A percentile compares a stretch with the other conserved stretches of the same genome.
These are phyloP conservation scores for Paratilapia polleni DNA, from an alignment of 2,113 vertebrate species.

Conservation along the genomic window DNA sequence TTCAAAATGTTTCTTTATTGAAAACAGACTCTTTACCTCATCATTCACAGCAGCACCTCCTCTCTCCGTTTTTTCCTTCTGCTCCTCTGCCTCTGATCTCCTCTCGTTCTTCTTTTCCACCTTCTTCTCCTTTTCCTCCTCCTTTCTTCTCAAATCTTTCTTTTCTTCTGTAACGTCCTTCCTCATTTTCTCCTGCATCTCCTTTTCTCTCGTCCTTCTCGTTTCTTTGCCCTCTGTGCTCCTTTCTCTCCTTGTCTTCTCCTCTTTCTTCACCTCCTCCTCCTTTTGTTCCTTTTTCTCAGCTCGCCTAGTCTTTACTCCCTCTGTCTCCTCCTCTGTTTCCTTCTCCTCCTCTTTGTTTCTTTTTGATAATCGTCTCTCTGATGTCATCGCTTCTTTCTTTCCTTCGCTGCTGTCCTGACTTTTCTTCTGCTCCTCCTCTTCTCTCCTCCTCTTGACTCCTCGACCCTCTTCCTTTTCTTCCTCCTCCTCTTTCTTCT, in stretches of 20 bases:
- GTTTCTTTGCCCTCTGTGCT: not conserved
- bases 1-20: not conserved
- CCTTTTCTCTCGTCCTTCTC: not conserved
- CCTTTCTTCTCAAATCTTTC: not conserved
- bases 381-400: not conserved
- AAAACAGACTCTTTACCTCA: constrained; percentile 52
- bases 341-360: constrained; percentile 4
- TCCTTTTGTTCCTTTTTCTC: constrained; percentile 6
- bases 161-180: not conserved
- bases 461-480: not conserved
- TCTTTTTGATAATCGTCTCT: not conserved
- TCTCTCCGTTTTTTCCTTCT: not conserved
- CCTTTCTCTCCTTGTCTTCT: not conserved
- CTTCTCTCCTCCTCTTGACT: constrained; percentile 13
- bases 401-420: not conserved
- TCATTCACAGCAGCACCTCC: not conserved
- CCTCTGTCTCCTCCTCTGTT: not conserved
- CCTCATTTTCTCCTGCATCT: not conserved
- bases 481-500: not conserved
- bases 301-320: not conserved
- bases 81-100: not conserved
- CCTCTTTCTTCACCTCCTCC: not conserved
- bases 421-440: not conserved
- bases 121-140: not conserved
- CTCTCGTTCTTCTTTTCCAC: not conserved